phyloP scores from a whole-genome alignment of 2,888 invertebrate species.

The Cheilosia grossa region DNA sequence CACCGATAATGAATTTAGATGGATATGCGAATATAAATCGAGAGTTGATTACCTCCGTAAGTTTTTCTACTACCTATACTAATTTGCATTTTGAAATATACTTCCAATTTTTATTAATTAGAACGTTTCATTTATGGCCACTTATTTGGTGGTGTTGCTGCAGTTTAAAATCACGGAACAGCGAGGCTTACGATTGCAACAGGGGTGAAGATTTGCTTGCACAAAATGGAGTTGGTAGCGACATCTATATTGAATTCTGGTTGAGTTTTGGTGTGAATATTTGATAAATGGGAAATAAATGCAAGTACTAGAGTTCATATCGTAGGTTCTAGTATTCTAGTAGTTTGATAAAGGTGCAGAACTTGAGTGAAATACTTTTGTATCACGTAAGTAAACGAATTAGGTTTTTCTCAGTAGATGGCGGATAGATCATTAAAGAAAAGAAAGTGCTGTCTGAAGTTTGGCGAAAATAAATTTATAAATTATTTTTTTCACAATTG shows the following conservation, averaged over 20 bases:
- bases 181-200: conserved; percentile 83
- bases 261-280: background rate
- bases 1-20: conserved; percentile 90
- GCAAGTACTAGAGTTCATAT: no score
- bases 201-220: background rate
- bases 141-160: conserved; percentile 89
- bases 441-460: no score
- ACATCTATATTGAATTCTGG: background rate
- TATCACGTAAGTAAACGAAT: no score
- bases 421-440: no score
- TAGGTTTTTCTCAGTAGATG: no score
- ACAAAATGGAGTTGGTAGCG: background rate
- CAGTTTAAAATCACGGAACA: conserved; percentile 87
- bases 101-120: conserved; percentile 81
- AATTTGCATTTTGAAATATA: conserved; percentile 46
- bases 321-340: background rate
- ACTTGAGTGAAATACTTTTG: no score
- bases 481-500: no score
- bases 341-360: background rate
- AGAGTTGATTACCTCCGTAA: conserved; percentile 87
- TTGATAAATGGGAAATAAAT: background rate
- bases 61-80: conserved; percentile 76
- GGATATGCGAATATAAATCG: conserved; percentile 89
- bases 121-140: conserved; percentile 89
- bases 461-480: no score